phyloP scores from a whole-genome alignment of 2,888 invertebrate species.

The Rosalia funebris region DNA sequence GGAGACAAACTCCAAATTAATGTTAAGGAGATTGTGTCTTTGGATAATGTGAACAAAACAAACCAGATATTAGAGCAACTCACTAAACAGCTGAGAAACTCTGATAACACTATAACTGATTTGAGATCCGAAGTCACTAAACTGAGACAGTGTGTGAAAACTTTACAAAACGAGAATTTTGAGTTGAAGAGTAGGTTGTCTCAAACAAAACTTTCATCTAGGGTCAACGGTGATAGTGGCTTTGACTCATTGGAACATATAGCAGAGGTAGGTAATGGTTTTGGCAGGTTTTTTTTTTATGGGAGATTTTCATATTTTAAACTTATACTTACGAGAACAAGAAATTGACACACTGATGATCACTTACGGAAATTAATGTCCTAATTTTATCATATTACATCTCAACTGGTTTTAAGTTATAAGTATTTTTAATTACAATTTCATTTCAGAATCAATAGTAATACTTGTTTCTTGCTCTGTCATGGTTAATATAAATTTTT shows the following conservation, averaged over 20 bases:
- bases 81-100: slow-evolving; percentile 70
- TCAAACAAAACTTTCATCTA: slow-evolving; percentile 43
- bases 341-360: no score
- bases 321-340: no score
- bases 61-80: slow-evolving; percentile 63
- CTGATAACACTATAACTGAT: slow-evolving; percentile 74
- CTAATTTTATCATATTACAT: no score
- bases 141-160: slow-evolving; percentile 76
- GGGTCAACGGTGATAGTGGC: slow-evolving; percentile 51
- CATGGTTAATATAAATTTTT: no score
- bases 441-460: no score
- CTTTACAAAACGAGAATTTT: slow-evolving; percentile 82
- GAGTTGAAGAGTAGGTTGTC: slow-evolving; percentile 73
- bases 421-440: no score
- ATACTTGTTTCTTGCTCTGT: no score
- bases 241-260: slow-evolving; percentile 58
- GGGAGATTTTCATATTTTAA: not conserved
- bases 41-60: slow-evolving; percentile 47
- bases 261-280: slow-evolving; percentile 59
- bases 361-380: no score
- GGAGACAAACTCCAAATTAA: slow-evolving; percentile 25
- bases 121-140: slow-evolving; percentile 72
- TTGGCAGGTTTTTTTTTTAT: not conserved
- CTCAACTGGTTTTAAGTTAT: no score
- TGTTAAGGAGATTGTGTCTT: slow-evolving; percentile 47